phyloP scores from a whole-genome alignment of 2,113 vertebrate species.

The Trochalopteron elliotii region DNA sequence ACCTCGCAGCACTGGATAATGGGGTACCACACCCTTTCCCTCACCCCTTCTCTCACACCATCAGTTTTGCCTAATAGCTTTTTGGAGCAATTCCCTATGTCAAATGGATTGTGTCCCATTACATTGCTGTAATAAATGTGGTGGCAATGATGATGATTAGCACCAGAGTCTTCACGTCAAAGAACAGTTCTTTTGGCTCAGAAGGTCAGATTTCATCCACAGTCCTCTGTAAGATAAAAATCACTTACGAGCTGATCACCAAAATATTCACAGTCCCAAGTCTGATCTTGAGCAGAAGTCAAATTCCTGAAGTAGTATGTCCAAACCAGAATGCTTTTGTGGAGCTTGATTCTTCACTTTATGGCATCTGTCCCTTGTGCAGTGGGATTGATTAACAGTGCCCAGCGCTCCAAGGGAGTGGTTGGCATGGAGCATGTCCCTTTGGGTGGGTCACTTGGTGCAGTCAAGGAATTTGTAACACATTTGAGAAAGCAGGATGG shows the following conservation, averaged over 20 bases:
- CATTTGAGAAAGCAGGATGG: neutral
- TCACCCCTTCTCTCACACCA: neutral
- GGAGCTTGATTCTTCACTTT: neutral
- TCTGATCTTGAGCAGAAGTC: neutral
- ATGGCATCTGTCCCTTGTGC: neutral
- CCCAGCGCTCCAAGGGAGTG: neutral
- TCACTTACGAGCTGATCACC: neutral
- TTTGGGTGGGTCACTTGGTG: neutral
- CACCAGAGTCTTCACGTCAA: neutral
- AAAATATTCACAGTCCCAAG: neutral
- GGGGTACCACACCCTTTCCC: neutral
- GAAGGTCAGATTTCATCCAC: neutral
- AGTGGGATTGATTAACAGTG: neutral
- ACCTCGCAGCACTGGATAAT: neutral
- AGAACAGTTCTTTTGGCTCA: neutral
- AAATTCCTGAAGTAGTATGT: neutral
- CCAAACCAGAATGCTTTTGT: neutral
- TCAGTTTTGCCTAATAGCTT: neutral
- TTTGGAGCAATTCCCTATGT: neutral
- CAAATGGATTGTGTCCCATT: neutral
- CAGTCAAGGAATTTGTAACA: neutral
- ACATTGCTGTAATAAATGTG: neutral
- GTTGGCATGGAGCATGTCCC: neutral
- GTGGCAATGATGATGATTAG: neutral
- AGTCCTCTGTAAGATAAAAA: neutral